phyloP scores from a whole-genome alignment of 2,113 vertebrate genomes.

The Diadophis punctatus region DNA sequence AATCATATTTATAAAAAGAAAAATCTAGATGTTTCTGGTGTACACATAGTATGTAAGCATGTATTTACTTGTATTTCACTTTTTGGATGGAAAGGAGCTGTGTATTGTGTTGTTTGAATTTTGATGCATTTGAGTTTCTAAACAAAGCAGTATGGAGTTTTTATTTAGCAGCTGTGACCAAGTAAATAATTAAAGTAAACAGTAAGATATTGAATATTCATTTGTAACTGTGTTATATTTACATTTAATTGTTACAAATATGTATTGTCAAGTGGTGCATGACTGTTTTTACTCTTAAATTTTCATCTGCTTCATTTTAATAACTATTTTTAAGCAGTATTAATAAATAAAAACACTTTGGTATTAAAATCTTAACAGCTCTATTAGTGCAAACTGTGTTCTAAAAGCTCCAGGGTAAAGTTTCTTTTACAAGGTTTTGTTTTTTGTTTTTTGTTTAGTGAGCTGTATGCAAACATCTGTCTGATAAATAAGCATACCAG shows the following conservation, averaged over 20 bases:
- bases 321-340: conserved; percentile 5
- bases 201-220: conserved; percentile 7
- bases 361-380: neutral
- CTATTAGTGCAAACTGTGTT: neutral
- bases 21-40: neutral
- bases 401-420: neutral
- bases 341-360: neutral
- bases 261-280: neutral
- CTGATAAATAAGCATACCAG: neutral
- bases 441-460: neutral
- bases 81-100: neutral
- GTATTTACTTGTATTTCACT: neutral
- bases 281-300: neutral
- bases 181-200: conserved; percentile 13
- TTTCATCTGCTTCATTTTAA: neutral
- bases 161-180: conserved; percentile 20
- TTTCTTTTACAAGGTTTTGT: neutral
- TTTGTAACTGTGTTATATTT: neutral
- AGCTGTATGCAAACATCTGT: neutral
- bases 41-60: neutral
- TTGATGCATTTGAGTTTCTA: neutral
- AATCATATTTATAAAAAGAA: neutral
- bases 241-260: conserved; percentile 17
- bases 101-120: neutral
- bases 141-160: neutral